Base-by-base conservation (phyloP, 2,888 invertebrate species). In the Sphaeridia pumilis region DNA sequence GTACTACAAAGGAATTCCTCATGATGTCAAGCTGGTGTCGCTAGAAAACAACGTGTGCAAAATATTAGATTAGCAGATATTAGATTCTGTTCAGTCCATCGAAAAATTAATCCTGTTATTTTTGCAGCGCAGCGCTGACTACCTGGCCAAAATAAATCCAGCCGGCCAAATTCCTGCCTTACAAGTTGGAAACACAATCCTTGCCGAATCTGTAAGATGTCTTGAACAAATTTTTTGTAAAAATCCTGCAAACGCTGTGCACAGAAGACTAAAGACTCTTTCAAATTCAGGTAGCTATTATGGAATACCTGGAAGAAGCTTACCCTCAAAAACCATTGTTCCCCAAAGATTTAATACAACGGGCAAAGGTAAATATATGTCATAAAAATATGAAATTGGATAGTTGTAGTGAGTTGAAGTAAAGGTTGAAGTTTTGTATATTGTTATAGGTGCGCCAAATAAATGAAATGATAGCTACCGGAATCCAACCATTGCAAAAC, bases 401-500 rank as follows among this genome's bases (percentile, higher is more conserved):
- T 10, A 31, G 14, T 31, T 31, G 31, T 31, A 10, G 10, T 31
- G 14, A 7, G 14, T 31, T 10, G 31, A 31, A 31, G 7, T 14
- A 10, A 14, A 10, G 31, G 90, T 92, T 12, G 86, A 88, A 77
- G 92, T 92, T 63, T 56, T 56, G 31, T 12, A 7, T 41, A 12
- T 36, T 14, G 24, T 7, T 67, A 43, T 55, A 76, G 75, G 75
- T 78, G 1, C 78, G 93, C 56, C 89, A 89, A 71, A 83, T 95
- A 59, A 87, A 88, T 69, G 90, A 93, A 74, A 73, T 86, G 3
- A 90, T 98, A 67, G 83, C 86, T 22, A 85, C 90, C 22, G 94
- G 93, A 38, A 94, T 95, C 66, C 97, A 98, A 71, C 97, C 97
- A 0, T 72, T 97, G 35, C 97, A 97, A 72, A 97, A 97, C 73